A percentile compares a stretch with the other conserved stretches of the same genome.
These are phyloP conservation scores for Agonopterix heracliana DNA, from an alignment of 2,888 invertebrate genomes.

Conservation along the genomic window DNA sequence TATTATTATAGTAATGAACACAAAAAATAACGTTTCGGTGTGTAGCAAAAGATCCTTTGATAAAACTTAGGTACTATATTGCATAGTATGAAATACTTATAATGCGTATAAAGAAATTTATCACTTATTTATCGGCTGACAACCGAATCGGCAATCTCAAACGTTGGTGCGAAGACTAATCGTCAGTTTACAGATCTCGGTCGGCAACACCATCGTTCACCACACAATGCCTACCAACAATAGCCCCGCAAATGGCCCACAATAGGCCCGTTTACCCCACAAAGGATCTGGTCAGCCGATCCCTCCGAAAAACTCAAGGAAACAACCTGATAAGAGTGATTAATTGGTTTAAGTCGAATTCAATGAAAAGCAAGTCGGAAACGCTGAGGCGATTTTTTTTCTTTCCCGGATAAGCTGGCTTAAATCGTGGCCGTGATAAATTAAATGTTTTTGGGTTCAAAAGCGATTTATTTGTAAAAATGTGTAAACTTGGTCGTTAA, in stretches of 20 bases:
- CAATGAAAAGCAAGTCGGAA: conserved; percentile 59
- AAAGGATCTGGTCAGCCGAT: conserved; percentile 55
- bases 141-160: conserved; percentile 6
- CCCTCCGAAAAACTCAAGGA: conserved; percentile 51
- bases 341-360: conserved; percentile 71
- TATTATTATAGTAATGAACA: too few relatives aligned
- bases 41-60: too few relatives aligned
- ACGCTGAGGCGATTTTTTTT: conserved; percentile 39
- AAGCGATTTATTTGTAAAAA: background rate
- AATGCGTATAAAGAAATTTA: too few relatives aligned
- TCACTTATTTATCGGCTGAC: background rate
- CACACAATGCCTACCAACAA: conserved; percentile 56
- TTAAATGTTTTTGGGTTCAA: background rate
- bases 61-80: too few relatives aligned
- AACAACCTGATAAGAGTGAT: conserved; percentile 72
- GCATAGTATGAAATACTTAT: too few relatives aligned
- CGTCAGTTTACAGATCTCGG: conserved; percentile 46
- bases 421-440: conserved; percentile 18
- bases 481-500: background rate
- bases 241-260: conserved; percentile 24
- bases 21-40: too few relatives aligned
- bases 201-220: conserved; percentile 56
- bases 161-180: conserved; percentile 51
- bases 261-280: conserved; percentile 53
- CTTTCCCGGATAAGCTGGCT: conserved; percentile 36